A percentile compares a stretch with the other conserved stretches of the same genome.
Evolutionary conservation across 1,140 invertebrate genomes (phyloP).

Genomic region (Bradysia coprophila): DNA sequence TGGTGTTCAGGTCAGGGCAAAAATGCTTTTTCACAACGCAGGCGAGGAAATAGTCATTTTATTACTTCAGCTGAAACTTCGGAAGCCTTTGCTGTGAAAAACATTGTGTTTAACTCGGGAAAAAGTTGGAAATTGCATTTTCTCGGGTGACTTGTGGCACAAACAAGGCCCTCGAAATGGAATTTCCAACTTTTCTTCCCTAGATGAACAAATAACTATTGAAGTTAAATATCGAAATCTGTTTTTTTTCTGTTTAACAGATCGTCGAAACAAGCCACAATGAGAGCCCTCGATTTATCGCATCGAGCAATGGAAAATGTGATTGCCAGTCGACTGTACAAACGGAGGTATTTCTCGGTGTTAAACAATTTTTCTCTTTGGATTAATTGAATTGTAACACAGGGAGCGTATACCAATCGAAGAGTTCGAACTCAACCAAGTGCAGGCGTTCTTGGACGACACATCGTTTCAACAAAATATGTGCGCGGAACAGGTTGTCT

Average conservation of each 20-base stretch:
- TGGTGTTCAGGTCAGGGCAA: conserved; percentile 17
- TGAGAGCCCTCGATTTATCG: conserved; percentile 21
- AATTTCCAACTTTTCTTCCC: too few species aligned
- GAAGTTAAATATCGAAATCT: background rate
- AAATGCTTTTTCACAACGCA: too few species aligned
- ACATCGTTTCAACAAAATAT: conserved; percentile 18
- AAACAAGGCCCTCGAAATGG: too few species aligned
- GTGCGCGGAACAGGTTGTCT: conserved; percentile 17
- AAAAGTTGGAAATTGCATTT: too few species aligned
- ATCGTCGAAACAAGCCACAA: conserved; percentile 14
- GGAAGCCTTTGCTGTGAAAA: too few species aligned
- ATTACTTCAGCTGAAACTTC: too few species aligned
- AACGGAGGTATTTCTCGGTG: conserved; percentile 17
- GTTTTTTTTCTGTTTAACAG: background rate
- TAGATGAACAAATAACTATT: too few species aligned
- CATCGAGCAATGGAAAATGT: conserved; percentile 27
- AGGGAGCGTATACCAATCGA: conserved; percentile 25
- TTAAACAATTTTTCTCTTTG: background rate
- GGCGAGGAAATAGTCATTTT: too few species aligned
- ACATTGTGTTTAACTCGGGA: too few species aligned
- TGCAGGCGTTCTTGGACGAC: conserved; percentile 20
- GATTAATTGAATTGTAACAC: too few species aligned
- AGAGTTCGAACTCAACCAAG: conserved; percentile 24
- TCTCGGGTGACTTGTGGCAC: too few species aligned
- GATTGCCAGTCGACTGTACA: conserved; percentile 25